Evolutionary conservation across 2,888 invertebrate species (phyloP), one percentile per base, ranked within the genome.

Genomic region (Lacanobia oleracea): DNA sequence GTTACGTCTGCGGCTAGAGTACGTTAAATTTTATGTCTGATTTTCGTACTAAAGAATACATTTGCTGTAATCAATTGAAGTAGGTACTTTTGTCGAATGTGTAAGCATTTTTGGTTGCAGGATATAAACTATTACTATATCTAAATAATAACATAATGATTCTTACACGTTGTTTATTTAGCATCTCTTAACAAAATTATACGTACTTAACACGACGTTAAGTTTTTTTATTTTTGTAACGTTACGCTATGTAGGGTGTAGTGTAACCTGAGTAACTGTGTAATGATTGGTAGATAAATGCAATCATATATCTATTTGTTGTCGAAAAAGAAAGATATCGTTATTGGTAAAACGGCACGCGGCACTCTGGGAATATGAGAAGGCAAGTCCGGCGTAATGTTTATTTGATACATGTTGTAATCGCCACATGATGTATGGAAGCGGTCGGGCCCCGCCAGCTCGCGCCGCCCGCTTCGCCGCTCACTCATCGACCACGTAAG

Each of bases 331-430:
- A 88, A 86, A 89, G 91, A 91, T 92, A 91, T 90, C 89, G 89
- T 89, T 93, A 93, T 93, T 92, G 91, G 88, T 82, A 81, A 88
- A 90, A 86, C 88, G 91, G 86, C 91, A 89, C 87, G 88, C 88
- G 91, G 88, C 90, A 87, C 89, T 88, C 86, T 75, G 80, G 90
- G 91, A 89, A 91, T 91, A 91, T 91, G 92, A 90, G 90, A 92
- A 87, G 91, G 90, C 90, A 88, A 90, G 91, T 92, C 90, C 90
- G 86, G 86, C 89, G 91, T 94, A 95, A 95, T 94, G 94, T 94
- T 93, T 94, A 94, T 95, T 95, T 95, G 94, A 95, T 95, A 94
- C 94, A 91, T 93, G 94, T 94, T 94, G 94, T 94, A 94, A 95
- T 95, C 93, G 92, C 89, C 90, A 90, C 93, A 93, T 95, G 95